Evolutionary conservation across 2,888 invertebrate species (phyloP).

Genomic region (Rhyacophila evoluta): DNA sequence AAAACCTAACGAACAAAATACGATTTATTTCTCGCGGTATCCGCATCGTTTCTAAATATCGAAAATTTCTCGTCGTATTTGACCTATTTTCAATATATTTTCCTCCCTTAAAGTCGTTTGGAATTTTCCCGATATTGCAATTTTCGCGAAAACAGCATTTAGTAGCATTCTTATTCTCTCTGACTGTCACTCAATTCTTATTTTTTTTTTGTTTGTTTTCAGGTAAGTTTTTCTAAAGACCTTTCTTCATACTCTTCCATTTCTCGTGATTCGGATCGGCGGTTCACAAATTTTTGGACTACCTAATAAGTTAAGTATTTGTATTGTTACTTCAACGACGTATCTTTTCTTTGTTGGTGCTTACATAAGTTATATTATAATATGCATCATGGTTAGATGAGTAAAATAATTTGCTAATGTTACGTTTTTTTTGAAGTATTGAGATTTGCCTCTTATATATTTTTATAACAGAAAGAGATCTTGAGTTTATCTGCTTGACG

Average conservation of each 20-base stretch:
- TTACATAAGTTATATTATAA: too few relatives aligned
- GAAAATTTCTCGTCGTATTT: not conserved
- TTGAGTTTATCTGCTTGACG: too few relatives aligned
- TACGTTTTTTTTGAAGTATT: too few relatives aligned
- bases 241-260: not conserved
- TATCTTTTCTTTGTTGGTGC: too few relatives aligned
- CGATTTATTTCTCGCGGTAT: not conserved
- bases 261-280: not conserved
- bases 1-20: too few relatives aligned
- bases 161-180: not conserved
- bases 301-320: too few relatives aligned
- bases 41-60: not conserved
- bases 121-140: not conserved
- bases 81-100: not conserved
- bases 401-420: too few relatives aligned
- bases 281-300: too few relatives aligned
- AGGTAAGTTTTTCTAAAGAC: slow-evolving; percentile 29
- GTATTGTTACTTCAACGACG: too few relatives aligned
- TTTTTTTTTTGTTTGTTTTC: slow-evolving; percentile 32
- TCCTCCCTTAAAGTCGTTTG: not conserved
- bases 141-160: not conserved
- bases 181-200: not conserved
- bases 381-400: too few relatives aligned
- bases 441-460: too few relatives aligned
- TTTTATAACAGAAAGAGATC: too few relatives aligned